Percentiles rank a stretch among this genome's conserved stretches.
Conservation (phyloP, 2,113 vertebrate species). For the Hypanus sabinus region DNA sequence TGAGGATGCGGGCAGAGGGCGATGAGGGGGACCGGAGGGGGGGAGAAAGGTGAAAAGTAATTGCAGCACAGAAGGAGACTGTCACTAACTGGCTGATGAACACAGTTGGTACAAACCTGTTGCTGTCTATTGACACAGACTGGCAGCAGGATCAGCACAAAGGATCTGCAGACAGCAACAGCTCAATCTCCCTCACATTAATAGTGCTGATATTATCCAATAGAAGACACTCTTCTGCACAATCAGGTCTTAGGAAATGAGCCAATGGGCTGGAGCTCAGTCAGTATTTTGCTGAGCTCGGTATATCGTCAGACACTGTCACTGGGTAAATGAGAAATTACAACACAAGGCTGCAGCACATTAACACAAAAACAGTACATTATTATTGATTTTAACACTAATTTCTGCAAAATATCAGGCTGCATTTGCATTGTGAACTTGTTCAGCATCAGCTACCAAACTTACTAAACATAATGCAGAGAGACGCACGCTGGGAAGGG, state of each 20-base stretch:
- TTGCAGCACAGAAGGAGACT: background rate
- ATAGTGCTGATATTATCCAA: background rate
- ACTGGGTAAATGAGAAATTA: background rate
- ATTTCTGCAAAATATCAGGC: background rate
- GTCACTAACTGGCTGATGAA: background rate
- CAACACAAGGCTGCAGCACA: background rate
- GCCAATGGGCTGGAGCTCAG: background rate
- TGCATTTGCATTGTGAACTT: no score
- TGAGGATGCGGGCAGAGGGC: no score
- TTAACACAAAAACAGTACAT: background rate
- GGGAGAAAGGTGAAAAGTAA: background rate
- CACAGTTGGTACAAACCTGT: no score
- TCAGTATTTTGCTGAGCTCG: background rate
- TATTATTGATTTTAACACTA: background rate
- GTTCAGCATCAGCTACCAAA: background rate
- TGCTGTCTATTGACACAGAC: background rate
- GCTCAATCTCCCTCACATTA: background rate
- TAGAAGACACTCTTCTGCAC: background rate
- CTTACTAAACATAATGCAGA: background rate
- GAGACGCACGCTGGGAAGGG: background rate
- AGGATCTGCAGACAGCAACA: no score
- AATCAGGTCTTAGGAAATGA: background rate
- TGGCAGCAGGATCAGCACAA: background rate
- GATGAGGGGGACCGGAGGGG: background rate
- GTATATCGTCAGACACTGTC: background rate